Conservation (phyloP, 2,888 invertebrate species). For the Mechanitis messenoides region DNA sequence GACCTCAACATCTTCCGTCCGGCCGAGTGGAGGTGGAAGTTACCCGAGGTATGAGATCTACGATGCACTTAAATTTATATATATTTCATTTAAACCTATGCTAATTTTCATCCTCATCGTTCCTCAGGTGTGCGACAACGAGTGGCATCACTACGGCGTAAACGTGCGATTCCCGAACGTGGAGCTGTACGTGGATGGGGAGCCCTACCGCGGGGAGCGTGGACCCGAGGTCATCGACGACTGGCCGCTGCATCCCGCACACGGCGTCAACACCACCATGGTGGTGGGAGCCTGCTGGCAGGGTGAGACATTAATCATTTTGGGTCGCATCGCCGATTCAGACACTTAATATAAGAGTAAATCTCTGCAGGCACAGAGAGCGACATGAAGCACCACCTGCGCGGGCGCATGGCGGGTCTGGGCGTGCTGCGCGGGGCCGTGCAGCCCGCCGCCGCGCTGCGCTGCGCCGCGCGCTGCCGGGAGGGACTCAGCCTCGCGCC, state of each 20-base stretch:
- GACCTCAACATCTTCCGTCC: conserved; percentile 96
- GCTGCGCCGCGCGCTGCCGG: conserved; percentile 88
- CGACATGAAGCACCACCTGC: conserved; percentile 92
- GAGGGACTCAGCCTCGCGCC: conserved; percentile 80
- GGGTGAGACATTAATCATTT: conserved; percentile 59
- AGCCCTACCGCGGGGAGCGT: conserved; percentile 72
- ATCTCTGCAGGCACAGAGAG: conserved; percentile 83
- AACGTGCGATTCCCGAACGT: conserved; percentile 95
- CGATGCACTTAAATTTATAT: background rate
- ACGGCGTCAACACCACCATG: conserved; percentile 94
- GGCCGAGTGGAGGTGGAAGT: conserved; percentile 99
- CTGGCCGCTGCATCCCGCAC: conserved; percentile 98
- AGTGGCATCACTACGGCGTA: conserved; percentile 98
- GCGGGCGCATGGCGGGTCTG: conserved; percentile 91
- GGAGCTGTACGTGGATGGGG: conserved; percentile 92
- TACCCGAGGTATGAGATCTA: conserved; percentile 84
- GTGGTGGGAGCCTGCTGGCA: conserved; percentile 99
- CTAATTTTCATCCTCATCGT: no score
- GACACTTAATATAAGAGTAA: no score
- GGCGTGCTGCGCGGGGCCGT: conserved; percentile 85
- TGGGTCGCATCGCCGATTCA: no score
- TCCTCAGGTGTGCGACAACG: conserved; percentile 91
- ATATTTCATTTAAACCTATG: no score
- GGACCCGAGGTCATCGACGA: conserved; percentile 99
- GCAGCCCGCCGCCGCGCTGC: conserved; percentile 84